Percentiles rank a stretch among this genome's conserved stretches.
These are phyloP conservation scores for Megastigmus dorsalis DNA, from an alignment of 2,888 invertebrate genomes.

Conservation along the genomic window DNA sequence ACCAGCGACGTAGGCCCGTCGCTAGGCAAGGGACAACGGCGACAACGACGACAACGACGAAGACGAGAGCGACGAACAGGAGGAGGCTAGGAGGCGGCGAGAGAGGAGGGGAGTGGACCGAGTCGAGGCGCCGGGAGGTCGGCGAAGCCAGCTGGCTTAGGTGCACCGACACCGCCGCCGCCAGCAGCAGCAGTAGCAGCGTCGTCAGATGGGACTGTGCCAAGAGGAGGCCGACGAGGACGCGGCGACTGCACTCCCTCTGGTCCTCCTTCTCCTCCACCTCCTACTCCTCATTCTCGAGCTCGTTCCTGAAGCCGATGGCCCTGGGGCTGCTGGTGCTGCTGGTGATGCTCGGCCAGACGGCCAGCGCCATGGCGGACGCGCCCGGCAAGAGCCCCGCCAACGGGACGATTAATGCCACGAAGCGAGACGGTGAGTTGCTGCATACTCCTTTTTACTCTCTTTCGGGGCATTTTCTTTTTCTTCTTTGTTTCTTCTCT, in stretches of 20 bases:
- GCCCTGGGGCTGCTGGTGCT: not conserved
- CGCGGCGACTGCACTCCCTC: no score
- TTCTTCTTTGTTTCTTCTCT: no score
- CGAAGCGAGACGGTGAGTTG: constrained; percentile 58
- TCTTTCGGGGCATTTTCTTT: no score
- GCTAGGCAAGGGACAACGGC: no score
- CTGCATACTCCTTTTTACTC: no score
- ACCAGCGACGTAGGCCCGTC: no score
- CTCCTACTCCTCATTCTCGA: constrained; percentile 40
- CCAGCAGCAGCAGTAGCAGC: no score
- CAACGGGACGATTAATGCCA: constrained; percentile 24
- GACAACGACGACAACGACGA: not conserved
- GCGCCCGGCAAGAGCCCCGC: constrained; percentile 1
- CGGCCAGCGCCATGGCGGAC: constrained; percentile 46
- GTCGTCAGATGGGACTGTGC: constrained; percentile 64
- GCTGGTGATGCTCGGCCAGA: constrained; percentile 19
- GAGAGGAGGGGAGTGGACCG: not conserved
- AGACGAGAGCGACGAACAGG: not conserved
- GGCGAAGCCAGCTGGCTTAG: constrained; percentile 6
- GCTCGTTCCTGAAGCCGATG: constrained; percentile 49
- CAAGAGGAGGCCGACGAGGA: not conserved
- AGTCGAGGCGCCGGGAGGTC: not conserved
- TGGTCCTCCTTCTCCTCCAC: no score
- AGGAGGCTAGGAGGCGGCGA: not conserved
- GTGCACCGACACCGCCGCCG: constrained; percentile 63